Percentiles rank a stretch among this genome's conserved stretches.
Conservation (phyloP, 2,113 vertebrate species). For the Tenebrosternarchus preto region DNA sequence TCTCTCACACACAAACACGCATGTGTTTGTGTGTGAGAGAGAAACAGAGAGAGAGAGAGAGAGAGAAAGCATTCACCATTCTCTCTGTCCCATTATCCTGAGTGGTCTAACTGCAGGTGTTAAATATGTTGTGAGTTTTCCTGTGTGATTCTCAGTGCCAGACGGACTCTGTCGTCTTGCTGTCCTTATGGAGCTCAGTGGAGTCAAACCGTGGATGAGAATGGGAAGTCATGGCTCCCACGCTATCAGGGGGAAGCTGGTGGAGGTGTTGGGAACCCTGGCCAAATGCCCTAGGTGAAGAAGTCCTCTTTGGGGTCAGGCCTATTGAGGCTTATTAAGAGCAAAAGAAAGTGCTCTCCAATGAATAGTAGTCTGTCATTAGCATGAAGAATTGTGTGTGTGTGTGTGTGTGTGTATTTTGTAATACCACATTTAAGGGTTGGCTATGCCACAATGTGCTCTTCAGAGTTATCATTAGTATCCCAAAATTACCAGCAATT, state of each 20-base stretch:
- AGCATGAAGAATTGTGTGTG: too few relatives aligned
- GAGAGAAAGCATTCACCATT: slow-evolving; percentile 1
- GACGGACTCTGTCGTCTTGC: neutral
- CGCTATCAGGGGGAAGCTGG: neutral
- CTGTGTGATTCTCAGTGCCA: neutral
- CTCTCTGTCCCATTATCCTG: slow-evolving; percentile 30
- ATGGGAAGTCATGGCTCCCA: neutral
- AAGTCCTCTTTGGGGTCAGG: too few relatives aligned
- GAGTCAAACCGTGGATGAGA: neutral
- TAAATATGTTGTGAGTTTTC: slow-evolving; percentile 25
- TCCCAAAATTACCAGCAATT: neutral
- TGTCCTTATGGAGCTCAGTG: neutral
- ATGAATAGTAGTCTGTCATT: too few relatives aligned
- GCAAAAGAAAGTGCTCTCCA: too few relatives aligned
- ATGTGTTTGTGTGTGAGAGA: neutral
- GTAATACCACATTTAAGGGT: neutral
- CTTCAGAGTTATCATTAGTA: neutral
- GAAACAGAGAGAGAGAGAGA: slow-evolving; percentile 3
- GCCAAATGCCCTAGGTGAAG: neutral
- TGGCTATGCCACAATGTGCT: neutral
- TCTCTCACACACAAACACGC: neutral
- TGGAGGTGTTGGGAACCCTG: neutral
- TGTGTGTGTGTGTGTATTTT: too few relatives aligned
- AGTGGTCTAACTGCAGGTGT: slow-evolving; percentile 24
- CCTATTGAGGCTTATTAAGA: too few relatives aligned